These are phyloP conservation scores for Trinorchestia longiramus DNA, from an alignment of 1,140 invertebrate species.

Conservation along the genomic window DNA sequence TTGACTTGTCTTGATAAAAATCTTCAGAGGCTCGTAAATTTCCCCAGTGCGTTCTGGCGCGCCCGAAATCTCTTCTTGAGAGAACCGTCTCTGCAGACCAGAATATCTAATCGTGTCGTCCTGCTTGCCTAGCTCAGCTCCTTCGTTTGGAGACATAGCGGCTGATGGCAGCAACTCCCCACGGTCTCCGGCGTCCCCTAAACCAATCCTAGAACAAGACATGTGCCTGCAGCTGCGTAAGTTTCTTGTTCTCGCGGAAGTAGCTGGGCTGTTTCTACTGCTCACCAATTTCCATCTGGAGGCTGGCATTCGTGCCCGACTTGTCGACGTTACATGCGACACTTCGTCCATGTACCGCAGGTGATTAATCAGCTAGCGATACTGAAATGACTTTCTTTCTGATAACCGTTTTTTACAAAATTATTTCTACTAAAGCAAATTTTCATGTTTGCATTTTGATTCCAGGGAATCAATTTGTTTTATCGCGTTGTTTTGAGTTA, in stretches of 20 bases:
- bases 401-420: background rate
- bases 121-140: background rate
- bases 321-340: background rate
- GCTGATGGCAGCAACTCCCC: background rate
- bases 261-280: background rate
- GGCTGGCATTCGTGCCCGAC: background rate
- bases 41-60: background rate
- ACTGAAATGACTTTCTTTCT: background rate
- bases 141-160: background rate
- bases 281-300: background rate
- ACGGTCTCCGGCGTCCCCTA: background rate
- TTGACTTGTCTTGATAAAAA: conserved; percentile 14
- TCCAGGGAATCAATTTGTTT: background rate
- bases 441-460: background rate
- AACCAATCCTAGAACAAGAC: background rate
- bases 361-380: background rate
- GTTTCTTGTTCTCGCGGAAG: background rate
- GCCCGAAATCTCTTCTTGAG: conserved; percentile 34
- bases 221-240: background rate
- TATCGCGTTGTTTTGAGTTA: background rate
- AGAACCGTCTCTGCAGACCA: conserved; percentile 9
- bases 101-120: conserved; percentile 28
- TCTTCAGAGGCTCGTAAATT: conserved; percentile 29
- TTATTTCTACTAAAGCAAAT: background rate
- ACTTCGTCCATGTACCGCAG: background rate